Base-by-base conservation (phyloP, 2,113 vertebrate genomes). In the Ptyas mucosa region DNA sequence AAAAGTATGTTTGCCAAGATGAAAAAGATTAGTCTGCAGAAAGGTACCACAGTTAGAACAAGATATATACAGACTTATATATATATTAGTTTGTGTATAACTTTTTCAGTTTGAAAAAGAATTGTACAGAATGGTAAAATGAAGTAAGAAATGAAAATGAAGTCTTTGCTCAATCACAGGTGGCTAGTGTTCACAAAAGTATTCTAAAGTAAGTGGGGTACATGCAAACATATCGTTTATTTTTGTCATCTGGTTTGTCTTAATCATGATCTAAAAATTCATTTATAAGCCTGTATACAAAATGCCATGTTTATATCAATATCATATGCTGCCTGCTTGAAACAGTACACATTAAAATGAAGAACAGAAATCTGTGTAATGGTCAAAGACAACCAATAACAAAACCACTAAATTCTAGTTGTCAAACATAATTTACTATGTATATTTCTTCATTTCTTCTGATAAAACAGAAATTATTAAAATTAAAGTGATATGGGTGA, bases 381-480 rank as follows among this genome's bases (percentile, higher is more conserved):
- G 98, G 98, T 98, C 98, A 98, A 98, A 99, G 99, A 99, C 98
- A 99, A 98, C 98, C 98, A 97, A 97, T 98, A 98, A 98, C 97
- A 97, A 98, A 99, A 98, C 97, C 98, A 98, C 98, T 97, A 98
- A 98, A 98, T 98, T 98, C 97, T 97, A 98, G 98, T 98, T 99
- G 99, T 99, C 99, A 99, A 99, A 99, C 99, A 99, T 98, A 98
- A 99, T 99, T 99, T 99, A 98, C 98, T 97, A 98, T 98, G 98
- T 99, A 97, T 99, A 98, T 97, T 97, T 97, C 96, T 96, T 93
- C 95, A 93, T 94, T 94, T 95, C 93, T 94, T 97, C 96, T 97
- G 97, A 97, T 98, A 98, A 98, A 98, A 98, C 97, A 98, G 98
- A 98, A 98, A 99, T 99, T 98, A 99, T 98, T 98, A 98, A 98